Base-by-base conservation (phyloP, 2,888 invertebrate genomes). In the Hymenopus coronatus region DNA sequence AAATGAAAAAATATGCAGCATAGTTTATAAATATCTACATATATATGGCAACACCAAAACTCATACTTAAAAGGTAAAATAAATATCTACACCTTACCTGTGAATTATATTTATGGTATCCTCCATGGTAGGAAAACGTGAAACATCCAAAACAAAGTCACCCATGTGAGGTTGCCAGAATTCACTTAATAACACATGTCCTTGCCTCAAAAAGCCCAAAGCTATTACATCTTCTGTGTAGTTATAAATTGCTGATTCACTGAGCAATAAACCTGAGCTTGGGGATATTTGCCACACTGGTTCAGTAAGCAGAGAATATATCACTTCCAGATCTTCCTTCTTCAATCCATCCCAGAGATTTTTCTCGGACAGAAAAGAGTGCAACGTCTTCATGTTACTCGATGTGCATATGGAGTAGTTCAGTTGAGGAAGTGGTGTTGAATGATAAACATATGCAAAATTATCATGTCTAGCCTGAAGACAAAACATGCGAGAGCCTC, bases 261-360 rank as follows among this genome's bases (percentile, higher is more conserved):
- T 96, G 7, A 96, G 93, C 90, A 95, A 95, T 81, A 94, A 94
- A 91, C 95, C 96, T 90, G 94, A 95, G 8, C 94, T 94, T 0
- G 97, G 96, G 0, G 97, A 96, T 89, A 98, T 97, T 92, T 97
- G 96, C 97, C 98, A 98, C 0, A 98, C 96, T 0, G 98, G 98
- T 92, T 97, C 97, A 0, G 96, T 96, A 83, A 98, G 94, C 20
- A 98, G 93, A 0, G 96, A 96, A 91, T 97, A 96, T 88, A 98
- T 94, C 0, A 96, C 95, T 90, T 96, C 95, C 88, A 96, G 94
- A 89, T 97, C 97, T 85, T 96, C 95, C 46, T 97, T 96, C 91
- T 96, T 97, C 0, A 97, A 92, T 0, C 97, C 97, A 91, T 98
- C 97, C 97, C 97, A 98, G 0, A 97, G 92, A 1, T 96, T 96